These are phyloP conservation scores for Hippasteria phrygiana DNA, from an alignment of 53 echinoderm and acorn worm genomes.

Conservation along the genomic window DNA sequence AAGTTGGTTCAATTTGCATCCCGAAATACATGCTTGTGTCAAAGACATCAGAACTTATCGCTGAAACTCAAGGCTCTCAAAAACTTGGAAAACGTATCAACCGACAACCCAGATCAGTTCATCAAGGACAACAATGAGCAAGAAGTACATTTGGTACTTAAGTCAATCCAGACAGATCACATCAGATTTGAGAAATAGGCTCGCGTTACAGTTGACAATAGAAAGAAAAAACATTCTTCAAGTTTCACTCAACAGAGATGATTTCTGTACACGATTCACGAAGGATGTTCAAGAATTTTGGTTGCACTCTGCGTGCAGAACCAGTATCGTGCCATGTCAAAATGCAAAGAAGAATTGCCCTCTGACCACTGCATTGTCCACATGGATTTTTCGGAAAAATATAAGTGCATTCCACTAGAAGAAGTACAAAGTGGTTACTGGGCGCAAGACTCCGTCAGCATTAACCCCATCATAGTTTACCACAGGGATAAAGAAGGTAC, in stretches of 20 bases:
- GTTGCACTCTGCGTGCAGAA: slow-evolving; percentile 35
- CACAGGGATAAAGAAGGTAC: slow-evolving; percentile 49
- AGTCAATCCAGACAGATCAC: slow-evolving; percentile 35
- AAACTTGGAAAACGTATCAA: slow-evolving; percentile 18
- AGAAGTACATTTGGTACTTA: slow-evolving; percentile 38
- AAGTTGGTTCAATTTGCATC: slow-evolving; percentile 63
- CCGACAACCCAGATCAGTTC: slow-evolving; percentile 64
- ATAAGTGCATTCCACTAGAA: slow-evolving; percentile 68
- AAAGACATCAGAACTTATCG: slow-evolving; percentile 68
- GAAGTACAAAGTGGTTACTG: slow-evolving; percentile 74
- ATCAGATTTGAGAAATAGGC: slow-evolving; percentile 68
- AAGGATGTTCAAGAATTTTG: slow-evolving; percentile 41
- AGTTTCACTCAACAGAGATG: slow-evolving; percentile 39
- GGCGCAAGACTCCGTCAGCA: slow-evolving; percentile 59
- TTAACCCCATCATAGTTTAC: slow-evolving; percentile 69
- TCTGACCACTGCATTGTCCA: slow-evolving; percentile 57
- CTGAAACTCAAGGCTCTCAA: slow-evolving; percentile 68
- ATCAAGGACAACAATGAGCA: slow-evolving; percentile 45
- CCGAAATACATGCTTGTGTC: slow-evolving; percentile 58
- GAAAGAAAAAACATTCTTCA: slow-evolving; percentile 66
- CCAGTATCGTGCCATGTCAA: slow-evolving; percentile 53
- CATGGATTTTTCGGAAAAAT: slow-evolving; percentile 77
- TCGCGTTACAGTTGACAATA: slow-evolving; percentile 55
- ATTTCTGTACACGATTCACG: slow-evolving; percentile 37
- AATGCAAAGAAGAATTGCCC: slow-evolving; percentile 59